Base-by-base conservation (phyloP, 2,113 vertebrate species). In the Falcunculus frontatus region DNA sequence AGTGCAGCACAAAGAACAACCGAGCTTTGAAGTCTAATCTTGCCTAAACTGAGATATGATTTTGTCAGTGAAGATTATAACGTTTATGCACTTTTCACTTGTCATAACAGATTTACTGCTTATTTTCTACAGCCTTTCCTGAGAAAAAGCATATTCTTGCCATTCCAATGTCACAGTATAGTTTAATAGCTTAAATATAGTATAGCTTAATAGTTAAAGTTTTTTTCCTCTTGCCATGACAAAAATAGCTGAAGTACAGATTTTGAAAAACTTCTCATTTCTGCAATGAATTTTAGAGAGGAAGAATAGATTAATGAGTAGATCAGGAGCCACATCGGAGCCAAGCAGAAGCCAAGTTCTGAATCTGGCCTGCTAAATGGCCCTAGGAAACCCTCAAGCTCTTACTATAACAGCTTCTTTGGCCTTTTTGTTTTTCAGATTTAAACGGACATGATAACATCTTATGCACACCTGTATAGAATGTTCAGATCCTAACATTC, bases 11-110 rank as follows among this genome's bases (percentile, higher is more conserved):
- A 83, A 44, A 85, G 59, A 81, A 42, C 26, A 83, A 70, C n/a
- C 6, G 14, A 5, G 35, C 59, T 90, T 95, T 90, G 55, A 90
- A 85, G 55, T 67, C 77, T 87, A 84, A 87, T 78, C 87, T 92
- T 84, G 44, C 67, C 70, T 62, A 87, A 81, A 87, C n/a, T 13
- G 4, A 46, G 41, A 59, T 53, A 88, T 3, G 23, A 56, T 75
- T 86, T 88, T 81, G 63, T 87, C 79, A 84, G 55, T 74, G 59
- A 87, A 91, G 68, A 92, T 95, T 87, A 56, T 77, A 87, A 95
- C 22, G 49, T 73, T 88, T 95, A 30, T 91, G 17, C 20, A 81
- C 70, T 95, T 95, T 93, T 85, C 62, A 72, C 49, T 75, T 96
- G 56, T 90, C 68, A 69, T 72, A 86, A 91, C 47, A 91, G n/a